Percentiles rank a stretch among this genome's conserved stretches.
These are phyloP conservation scores for Glyphotaelius pellucidus DNA, from an alignment of 2,888 invertebrate species.

Conservation along the genomic window DNA sequence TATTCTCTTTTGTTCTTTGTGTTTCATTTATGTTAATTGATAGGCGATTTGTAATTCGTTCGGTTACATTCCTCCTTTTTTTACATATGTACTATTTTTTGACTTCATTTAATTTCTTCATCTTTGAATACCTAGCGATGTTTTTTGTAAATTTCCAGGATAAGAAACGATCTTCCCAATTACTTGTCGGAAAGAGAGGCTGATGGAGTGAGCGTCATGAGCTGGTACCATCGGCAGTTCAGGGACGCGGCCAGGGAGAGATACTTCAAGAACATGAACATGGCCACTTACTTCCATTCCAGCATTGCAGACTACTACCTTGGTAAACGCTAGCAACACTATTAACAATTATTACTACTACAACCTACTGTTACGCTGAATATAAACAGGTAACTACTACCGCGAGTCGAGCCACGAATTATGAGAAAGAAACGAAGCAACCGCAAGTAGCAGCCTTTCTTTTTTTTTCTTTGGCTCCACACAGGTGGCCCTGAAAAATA, in stretches of 20 bases:
- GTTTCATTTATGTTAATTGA: not conserved
- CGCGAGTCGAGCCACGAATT: too few relatives aligned
- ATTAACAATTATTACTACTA: too few relatives aligned
- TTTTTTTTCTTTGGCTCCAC: too few relatives aligned
- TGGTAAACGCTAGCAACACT: slow-evolving; percentile 75
- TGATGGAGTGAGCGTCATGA: slow-evolving; percentile 97
- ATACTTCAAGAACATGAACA: slow-evolving; percentile 98
- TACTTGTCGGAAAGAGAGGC: slow-evolving; percentile 98
- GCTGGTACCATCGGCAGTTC: slow-evolving; percentile 99
- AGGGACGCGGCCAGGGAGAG: slow-evolving; percentile 94
- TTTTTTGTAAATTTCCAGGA: slow-evolving; percentile 75
- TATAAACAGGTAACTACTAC: not conserved
- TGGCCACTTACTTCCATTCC: slow-evolving; percentile 97
- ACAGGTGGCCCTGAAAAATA: too few relatives aligned
- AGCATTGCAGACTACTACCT: slow-evolving; percentile 98
- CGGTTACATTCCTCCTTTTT: too few relatives aligned
- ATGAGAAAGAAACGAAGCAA: too few relatives aligned
- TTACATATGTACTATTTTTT: not conserved
- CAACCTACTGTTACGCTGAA: too few relatives aligned
- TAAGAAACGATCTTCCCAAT: slow-evolving; percentile 96
- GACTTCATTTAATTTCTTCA: not conserved
- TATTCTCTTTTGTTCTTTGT: not conserved
- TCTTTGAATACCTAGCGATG: too few relatives aligned
- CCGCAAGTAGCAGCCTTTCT: too few relatives aligned
- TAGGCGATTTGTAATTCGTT: not conserved